phyloP scores from a whole-genome alignment of 2,797 vertebrate species.

The Poecile montanus region DNA sequence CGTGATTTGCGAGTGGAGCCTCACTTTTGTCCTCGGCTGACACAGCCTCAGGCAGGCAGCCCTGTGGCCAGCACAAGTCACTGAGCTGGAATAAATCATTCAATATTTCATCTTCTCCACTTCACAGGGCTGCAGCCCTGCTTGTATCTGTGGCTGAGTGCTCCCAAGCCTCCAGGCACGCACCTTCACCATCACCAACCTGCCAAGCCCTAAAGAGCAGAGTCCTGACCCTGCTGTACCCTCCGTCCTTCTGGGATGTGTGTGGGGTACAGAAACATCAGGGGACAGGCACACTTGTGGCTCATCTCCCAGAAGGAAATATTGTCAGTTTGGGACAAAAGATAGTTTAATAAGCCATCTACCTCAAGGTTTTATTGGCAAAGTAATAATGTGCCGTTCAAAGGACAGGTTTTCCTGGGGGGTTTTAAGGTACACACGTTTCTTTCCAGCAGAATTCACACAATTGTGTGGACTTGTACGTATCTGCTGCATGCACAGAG shows the following conservation, averaged over 20 bases:
- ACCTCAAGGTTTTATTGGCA: neutral
- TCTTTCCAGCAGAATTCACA: neutral
- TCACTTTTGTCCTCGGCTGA: neutral
- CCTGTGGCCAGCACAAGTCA: neutral
- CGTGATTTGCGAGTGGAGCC: neutral
- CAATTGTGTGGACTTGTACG: neutral
- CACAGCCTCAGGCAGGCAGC: neutral
- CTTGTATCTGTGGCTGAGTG: neutral
- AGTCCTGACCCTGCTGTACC: neutral
- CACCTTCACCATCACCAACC: neutral
- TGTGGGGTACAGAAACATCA: neutral
- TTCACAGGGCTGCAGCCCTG: neutral
- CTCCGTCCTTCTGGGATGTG: neutral
- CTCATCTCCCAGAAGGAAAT: neutral
- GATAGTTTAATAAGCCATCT: neutral
- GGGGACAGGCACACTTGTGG: neutral
- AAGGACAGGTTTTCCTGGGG: neutral
- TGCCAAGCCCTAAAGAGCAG: neutral
- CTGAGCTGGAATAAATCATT: neutral
- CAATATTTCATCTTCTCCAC: neutral
- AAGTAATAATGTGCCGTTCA: neutral
- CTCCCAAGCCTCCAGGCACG: neutral
- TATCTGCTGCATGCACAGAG: neutral
- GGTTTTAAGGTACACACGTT: neutral
- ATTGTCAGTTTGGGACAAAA: neutral